Conservation (phyloP, 2,113 vertebrate genomes). For the Albula glossodonta region DNA sequence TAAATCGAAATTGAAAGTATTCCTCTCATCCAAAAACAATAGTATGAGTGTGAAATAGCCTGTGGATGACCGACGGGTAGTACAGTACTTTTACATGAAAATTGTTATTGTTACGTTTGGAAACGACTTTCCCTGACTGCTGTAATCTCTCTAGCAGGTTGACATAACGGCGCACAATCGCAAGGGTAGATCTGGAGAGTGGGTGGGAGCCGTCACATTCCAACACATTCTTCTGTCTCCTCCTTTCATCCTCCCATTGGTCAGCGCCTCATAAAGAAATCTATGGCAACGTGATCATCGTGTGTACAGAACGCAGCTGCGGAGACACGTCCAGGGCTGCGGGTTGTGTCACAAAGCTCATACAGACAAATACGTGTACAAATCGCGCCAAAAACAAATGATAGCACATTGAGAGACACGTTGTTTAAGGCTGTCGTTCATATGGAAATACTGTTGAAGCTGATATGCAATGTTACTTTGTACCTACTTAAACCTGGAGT, state of each 20-base stretch:
- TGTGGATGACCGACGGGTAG: no score
- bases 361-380: background rate
- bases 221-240: slow-evolving; percentile 11
- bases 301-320: background rate
- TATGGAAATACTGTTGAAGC: background rate
- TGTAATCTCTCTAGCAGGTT: no score
- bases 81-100: no score
- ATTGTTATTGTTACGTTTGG: no score
- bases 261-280: slow-evolving; percentile 36
- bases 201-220: slow-evolving; percentile 24
- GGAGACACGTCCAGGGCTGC: slow-evolving; percentile 3
- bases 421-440: background rate
- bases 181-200: background rate
- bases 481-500: background rate
- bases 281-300: slow-evolving; percentile 17
- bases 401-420: background rate
- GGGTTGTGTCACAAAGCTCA: slow-evolving; percentile 6
- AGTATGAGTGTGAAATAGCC: no score
- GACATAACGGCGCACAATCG: background rate
- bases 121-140: no score
- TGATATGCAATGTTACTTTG: background rate
- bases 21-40: no score
- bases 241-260: slow-evolving; percentile 42
- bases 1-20: no score
- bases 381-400: slow-evolving; percentile 11